phyloP scores from a whole-genome alignment of 2,113 vertebrate genomes.

The Pseudopipra pipra region DNA sequence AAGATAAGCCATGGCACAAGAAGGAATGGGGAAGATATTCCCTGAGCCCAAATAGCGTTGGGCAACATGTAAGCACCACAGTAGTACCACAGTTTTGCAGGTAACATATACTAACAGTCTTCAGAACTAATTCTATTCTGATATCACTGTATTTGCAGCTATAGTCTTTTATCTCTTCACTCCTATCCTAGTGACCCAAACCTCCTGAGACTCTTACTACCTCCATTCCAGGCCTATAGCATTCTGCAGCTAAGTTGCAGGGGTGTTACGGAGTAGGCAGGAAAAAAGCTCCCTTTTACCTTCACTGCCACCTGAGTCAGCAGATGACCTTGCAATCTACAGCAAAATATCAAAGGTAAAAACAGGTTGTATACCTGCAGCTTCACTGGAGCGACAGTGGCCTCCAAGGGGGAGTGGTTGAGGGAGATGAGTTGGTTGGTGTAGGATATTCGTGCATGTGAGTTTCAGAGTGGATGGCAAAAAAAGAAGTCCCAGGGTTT shows the following conservation, averaged over 20 bases:
- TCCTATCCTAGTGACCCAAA: background rate
- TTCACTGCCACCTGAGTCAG: background rate
- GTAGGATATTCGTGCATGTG: background rate
- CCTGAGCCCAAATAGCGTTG: background rate
- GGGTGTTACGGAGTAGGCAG: background rate
- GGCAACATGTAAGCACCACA: background rate
- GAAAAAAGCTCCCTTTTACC: background rate
- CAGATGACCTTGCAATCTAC: background rate
- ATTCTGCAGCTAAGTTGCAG: background rate
- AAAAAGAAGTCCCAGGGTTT: background rate
- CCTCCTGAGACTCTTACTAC: background rate
- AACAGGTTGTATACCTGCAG: fast-evolving
- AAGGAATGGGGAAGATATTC: background rate
- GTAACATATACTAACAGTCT: background rate
- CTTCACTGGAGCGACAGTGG: background rate
- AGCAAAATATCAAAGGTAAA: background rate
- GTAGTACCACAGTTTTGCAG: background rate
- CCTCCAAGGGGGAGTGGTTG: background rate
- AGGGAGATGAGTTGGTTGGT: background rate
- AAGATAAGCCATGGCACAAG: background rate
- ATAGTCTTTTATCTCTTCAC: background rate
- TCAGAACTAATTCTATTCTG: background rate
- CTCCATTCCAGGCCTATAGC: background rate
- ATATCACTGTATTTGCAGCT: background rate
- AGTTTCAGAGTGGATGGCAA: background rate